phyloP scores from a whole-genome alignment of 2,888 invertebrate genomes.

The Carterocephalus palaemon region DNA sequence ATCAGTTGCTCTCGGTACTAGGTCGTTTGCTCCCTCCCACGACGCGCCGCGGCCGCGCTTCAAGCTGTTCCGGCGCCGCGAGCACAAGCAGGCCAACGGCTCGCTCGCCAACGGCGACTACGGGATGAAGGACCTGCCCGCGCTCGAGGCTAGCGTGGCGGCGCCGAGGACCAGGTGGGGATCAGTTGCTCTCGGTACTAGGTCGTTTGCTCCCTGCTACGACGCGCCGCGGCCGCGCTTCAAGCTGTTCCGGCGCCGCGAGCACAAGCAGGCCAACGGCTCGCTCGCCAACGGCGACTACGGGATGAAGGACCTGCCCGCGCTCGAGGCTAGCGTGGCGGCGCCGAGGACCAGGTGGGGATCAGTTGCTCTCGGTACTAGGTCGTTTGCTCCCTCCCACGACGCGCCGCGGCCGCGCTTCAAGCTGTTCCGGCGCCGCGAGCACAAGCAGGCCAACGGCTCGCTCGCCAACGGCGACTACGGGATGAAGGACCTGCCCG shows the following conservation, averaged over 20 bases:
- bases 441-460: too few species aligned
- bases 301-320: constrained; percentile 56
- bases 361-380: neutral
- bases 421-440: too few species aligned
- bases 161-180: constrained; percentile 45
- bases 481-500: too few species aligned
- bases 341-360: constrained; percentile 45
- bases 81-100: constrained; percentile 52
- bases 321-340: constrained; percentile 46
- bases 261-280: constrained; percentile 52
- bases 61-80: constrained; percentile 47
- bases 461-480: too few species aligned
- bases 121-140: constrained; percentile 56
- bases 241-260: constrained; percentile 47
- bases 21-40: constrained; percentile 57
- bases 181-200: neutral
- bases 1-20: neutral
- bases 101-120: constrained; percentile 64
- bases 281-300: constrained; percentile 64
- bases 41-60: constrained; percentile 43
- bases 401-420: too few species aligned
- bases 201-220: constrained; percentile 57
- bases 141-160: constrained; percentile 46
- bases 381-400: too few species aligned
- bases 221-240: constrained; percentile 43